These are phyloP conservation scores for Chironomus tepperi DNA, from an alignment of 1,140 invertebrate species.

Conservation along the genomic window DNA sequence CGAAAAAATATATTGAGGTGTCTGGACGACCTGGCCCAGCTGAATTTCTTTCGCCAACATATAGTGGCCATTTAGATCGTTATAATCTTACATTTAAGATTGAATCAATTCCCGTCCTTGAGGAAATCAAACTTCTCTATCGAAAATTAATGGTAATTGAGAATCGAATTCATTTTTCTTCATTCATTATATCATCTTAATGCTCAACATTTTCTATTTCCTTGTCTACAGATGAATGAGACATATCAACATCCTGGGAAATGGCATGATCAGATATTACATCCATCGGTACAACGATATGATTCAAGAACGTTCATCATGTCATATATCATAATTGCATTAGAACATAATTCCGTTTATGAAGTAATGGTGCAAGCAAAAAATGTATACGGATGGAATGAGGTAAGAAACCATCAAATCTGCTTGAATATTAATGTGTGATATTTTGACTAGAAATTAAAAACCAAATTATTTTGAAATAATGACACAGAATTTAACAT, in stretches of 20 bases:
- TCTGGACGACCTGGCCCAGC: constrained; percentile 44
- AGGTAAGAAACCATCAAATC: constrained; percentile 39
- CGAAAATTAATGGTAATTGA: constrained; percentile 42
- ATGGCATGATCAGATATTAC: constrained; percentile 44
- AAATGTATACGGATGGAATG: constrained; percentile 57
- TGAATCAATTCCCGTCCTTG: constrained; percentile 46
- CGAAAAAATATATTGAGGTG: constrained; percentile 44
- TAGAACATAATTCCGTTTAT: constrained; percentile 51
- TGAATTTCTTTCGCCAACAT: constrained; percentile 41
- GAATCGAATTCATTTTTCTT: constrained; percentile 21
- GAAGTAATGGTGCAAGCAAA: constrained; percentile 56
- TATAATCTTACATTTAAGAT: constrained; percentile 50
- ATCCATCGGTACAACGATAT: constrained; percentile 34
- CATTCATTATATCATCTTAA: neutral
- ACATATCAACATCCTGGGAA: constrained; percentile 45
- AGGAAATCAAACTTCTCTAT: constrained; percentile 48
- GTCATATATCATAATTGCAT: constrained; percentile 44
- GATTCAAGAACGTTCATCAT: constrained; percentile 38
- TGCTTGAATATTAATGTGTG: neutral
- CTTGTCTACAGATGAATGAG: constrained; percentile 41
- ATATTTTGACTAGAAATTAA: too few relatives aligned
- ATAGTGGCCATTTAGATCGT: constrained; percentile 40
- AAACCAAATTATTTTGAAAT: too few relatives aligned
- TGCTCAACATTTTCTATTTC: constrained; percentile 3
- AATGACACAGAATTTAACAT: too few relatives aligned